Percentiles rank a stretch among this genome's conserved stretches.
These are phyloP conservation scores for Chrosomus eos DNA, from an alignment of 2,797 vertebrate genomes.

Conservation along the genomic window DNA sequence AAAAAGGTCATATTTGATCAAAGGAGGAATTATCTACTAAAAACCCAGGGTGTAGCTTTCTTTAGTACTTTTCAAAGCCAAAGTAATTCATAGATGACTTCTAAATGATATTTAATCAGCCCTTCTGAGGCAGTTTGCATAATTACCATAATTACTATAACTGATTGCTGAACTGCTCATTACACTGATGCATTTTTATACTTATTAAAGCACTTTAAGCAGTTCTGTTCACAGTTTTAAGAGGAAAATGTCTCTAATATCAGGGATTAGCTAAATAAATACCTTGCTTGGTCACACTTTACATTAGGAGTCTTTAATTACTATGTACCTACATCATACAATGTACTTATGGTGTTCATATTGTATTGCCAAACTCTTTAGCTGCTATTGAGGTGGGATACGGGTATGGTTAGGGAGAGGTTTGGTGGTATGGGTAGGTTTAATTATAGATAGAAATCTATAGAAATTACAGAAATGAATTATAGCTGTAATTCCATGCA, in stretches of 20 bases:
- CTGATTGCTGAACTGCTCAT: slow-evolving; percentile 65
- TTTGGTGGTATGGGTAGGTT: not conserved
- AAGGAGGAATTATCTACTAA: slow-evolving; percentile 61
- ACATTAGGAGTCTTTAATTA: not conserved
- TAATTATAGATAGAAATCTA: not conserved
- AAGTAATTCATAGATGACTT: slow-evolving; percentile 68
- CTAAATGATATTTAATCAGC: slow-evolving; percentile 74
- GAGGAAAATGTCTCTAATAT: not conserved
- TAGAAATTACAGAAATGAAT: not conserved
- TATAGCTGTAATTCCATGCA: not conserved
- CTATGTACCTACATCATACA: not conserved
- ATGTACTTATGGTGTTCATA: not conserved
- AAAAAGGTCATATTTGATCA: slow-evolving; percentile 63
- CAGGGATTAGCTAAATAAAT: not conserved
- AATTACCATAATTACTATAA: slow-evolving; percentile 71
- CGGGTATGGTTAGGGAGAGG: not conserved
- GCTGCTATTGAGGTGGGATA: not conserved
- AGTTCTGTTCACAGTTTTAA: not conserved
- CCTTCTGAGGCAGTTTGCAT: slow-evolving; percentile 81
- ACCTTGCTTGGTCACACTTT: not conserved
- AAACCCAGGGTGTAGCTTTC: slow-evolving; percentile 55
- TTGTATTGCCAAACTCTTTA: not conserved
- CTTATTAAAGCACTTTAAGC: slow-evolving; percentile 7
- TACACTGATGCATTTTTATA: slow-evolving; percentile 18
- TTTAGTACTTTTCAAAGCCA: slow-evolving; percentile 53